phyloP scores from a whole-genome alignment of 2,888 invertebrate genomes.

The Drosophila melanocephala region DNA sequence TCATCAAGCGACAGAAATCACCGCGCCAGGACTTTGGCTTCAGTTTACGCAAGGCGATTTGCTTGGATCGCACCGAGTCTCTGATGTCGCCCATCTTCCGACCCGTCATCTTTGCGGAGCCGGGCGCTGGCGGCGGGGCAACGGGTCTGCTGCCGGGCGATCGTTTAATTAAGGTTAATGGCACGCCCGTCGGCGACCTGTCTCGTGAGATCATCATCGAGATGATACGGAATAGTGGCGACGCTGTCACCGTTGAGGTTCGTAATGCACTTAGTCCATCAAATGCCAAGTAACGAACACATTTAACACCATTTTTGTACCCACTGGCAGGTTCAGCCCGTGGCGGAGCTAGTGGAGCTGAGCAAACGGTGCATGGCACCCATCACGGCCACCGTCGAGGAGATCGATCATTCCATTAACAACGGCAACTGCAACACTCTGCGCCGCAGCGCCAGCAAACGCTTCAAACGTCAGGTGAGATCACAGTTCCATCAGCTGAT shows the following conservation, averaged over 20 bases:
- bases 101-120: slow-evolving; percentile 95
- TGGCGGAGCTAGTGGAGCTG: slow-evolving; percentile 95
- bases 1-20: slow-evolving; percentile 92
- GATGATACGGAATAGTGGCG: slow-evolving; percentile 94
- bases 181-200: slow-evolving; percentile 92
- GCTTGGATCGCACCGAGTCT: slow-evolving; percentile 89
- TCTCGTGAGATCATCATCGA: slow-evolving; percentile 97
- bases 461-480: slow-evolving; percentile 88
- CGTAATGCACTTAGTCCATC: slow-evolving; percentile 67
- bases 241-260: slow-evolving; percentile 94
- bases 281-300: background rate
- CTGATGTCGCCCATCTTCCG: slow-evolving; percentile 83
- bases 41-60: slow-evolving; percentile 94
- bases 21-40: slow-evolving; percentile 97
- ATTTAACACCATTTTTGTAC: slow-evolving; percentile 1
- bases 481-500: slow-evolving; percentile 12
- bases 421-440: slow-evolving; percentile 90
- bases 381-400: slow-evolving; percentile 76
- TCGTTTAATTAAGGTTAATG: slow-evolving; percentile 95
- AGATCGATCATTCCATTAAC: slow-evolving; percentile 79
- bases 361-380: slow-evolving; percentile 89
- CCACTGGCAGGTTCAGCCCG: slow-evolving; percentile 93
- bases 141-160: slow-evolving; percentile 98
- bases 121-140: slow-evolving; percentile 91
- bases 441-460: slow-evolving; percentile 92